Evolutionary conservation across 2,888 invertebrate species (phyloP).

Genomic region (Gerris lacustris): DNA sequence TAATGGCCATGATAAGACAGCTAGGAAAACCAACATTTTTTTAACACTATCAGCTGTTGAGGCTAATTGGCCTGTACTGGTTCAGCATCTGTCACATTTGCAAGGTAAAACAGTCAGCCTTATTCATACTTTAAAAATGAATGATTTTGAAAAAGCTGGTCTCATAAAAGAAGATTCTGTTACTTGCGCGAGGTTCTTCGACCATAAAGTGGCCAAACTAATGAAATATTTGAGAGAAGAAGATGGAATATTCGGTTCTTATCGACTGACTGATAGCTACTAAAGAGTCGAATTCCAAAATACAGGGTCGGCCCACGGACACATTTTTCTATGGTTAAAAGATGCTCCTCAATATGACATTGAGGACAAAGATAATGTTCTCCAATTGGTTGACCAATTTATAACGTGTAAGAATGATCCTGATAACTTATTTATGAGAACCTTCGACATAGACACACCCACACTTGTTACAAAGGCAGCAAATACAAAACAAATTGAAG

Average conservation of each 20-base stretch:
- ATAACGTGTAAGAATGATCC: slow-evolving; percentile 16
- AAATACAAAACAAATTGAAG: slow-evolving; percentile 13
- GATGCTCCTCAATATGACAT: slow-evolving; percentile 29
- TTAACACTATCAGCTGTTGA: slow-evolving; percentile 18
- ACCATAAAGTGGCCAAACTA: slow-evolving; percentile 13
- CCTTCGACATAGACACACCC: slow-evolving; percentile 15
- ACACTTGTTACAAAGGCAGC: slow-evolving; percentile 17
- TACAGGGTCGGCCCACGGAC: slow-evolving; percentile 31
- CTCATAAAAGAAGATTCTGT: slow-evolving; percentile 15
- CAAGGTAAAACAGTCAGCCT: slow-evolving; percentile 1
- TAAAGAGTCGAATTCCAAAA: slow-evolving; percentile 32
- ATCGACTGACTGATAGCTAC: slow-evolving; percentile 25
- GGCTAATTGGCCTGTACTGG: slow-evolving; percentile 15
- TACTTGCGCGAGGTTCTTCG: slow-evolving; percentile 16
- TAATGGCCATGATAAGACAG: slow-evolving; percentile 2
- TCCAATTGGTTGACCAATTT: slow-evolving; percentile 13
- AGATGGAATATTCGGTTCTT: slow-evolving; percentile 23
- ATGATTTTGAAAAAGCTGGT: slow-evolving; percentile 14
- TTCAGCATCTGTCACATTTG: slow-evolving; percentile 9
- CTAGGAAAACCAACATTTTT: slow-evolving; percentile 2
- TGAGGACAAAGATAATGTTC: slow-evolving; percentile 17
- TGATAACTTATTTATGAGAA: slow-evolving; percentile 9
- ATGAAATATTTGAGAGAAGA: slow-evolving; percentile 20
- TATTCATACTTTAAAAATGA: slow-evolving; percentile 9
- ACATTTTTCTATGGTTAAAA: slow-evolving; percentile 32